Base-by-base conservation (phyloP, 2,113 vertebrate genomes). In the Melanerpes formicivorus region DNA sequence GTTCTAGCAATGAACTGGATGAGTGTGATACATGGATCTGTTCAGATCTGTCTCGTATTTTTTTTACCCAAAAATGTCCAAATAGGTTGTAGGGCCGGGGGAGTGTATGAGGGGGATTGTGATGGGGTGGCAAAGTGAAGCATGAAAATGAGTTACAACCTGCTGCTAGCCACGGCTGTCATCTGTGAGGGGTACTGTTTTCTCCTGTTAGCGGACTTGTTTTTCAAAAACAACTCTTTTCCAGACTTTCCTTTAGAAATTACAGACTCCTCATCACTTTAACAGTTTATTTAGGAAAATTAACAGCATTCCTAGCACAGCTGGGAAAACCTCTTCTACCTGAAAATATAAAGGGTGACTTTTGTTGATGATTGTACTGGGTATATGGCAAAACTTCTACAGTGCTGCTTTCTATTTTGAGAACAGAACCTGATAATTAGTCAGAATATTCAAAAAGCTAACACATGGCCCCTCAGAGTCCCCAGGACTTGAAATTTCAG, bases 381-480 rank as follows among this genome's bases (percentile, higher is more conserved):
- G 34, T 90, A n/a, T 72, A 30, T 32, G 42, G 56, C 67, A 90
- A 80, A 67, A 71, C 48, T 64, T 72, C 37, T 21, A 75, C 56
- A 80, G 67, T 52, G 50, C 60, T 75, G 71, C 65, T 90, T 90
- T 90, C 66, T 80, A 66, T 74, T 93, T 76, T 71, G 82, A 63
- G 93, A 83, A 59, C 29, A 32, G 85, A 93, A 80, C 55, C 62
- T 76, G 90, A 65, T 83, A 94, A 93, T 90, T 73, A 86, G 76
- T 50, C 65, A 65, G 87, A 82, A 90, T 95, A 94, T 95, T 95
- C 65, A 79, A 88, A 80, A 88, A 92, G 90, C 50, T 18, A 94
- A 46, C 88, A 72, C 70, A 62, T 88, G 64, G 85, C 82, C 92
- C 58, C 80, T 93, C 73, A 86, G 86, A 60, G 58, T 95, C 22